phyloP scores from a whole-genome alignment of 2,888 invertebrate genomes.

The Petrolisthes cinctipes region DNA sequence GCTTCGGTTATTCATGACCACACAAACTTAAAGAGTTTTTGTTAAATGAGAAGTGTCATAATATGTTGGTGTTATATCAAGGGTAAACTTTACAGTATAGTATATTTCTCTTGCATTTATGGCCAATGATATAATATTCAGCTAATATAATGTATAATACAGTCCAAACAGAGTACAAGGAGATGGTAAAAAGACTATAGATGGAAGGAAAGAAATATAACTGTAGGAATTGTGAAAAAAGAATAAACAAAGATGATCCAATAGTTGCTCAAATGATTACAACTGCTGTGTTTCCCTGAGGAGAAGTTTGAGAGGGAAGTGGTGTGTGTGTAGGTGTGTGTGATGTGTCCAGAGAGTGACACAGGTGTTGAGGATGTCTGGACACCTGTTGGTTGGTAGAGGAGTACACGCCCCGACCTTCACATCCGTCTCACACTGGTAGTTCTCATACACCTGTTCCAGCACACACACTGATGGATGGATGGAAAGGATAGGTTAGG shows the following conservation, averaged over 20 bases:
- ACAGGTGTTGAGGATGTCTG: conserved; percentile 34
- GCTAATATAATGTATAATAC: too few species aligned
- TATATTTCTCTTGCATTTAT: too few species aligned
- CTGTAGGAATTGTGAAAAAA: not conserved
- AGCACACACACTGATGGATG: conserved; percentile 28
- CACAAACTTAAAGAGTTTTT: too few species aligned
- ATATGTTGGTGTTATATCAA: too few species aligned
- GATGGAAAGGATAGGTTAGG: too few species aligned
- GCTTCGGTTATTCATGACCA: too few species aligned
- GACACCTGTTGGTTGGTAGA: conserved; percentile 20
- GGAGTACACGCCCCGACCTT: conserved; percentile 47
- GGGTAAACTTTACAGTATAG: too few species aligned
- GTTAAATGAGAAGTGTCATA: too few species aligned
- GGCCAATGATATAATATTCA: too few species aligned
- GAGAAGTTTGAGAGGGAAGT: conserved; percentile 44
- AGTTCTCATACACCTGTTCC: conserved; percentile 44
- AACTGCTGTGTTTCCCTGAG: conserved; percentile 41
- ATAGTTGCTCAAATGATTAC: not conserved
- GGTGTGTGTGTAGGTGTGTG: conserved; percentile 30
- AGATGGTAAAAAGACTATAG: too few species aligned
- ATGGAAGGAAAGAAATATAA: not conserved
- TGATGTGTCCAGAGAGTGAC: conserved; percentile 50
- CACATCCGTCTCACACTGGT: conserved; percentile 42
- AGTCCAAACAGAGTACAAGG: not conserved
- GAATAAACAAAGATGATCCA: not conserved